Evolutionary conservation across 2,797 vertebrate species (phyloP).

Genomic region (Percopsis omiscomaycus): DNA sequence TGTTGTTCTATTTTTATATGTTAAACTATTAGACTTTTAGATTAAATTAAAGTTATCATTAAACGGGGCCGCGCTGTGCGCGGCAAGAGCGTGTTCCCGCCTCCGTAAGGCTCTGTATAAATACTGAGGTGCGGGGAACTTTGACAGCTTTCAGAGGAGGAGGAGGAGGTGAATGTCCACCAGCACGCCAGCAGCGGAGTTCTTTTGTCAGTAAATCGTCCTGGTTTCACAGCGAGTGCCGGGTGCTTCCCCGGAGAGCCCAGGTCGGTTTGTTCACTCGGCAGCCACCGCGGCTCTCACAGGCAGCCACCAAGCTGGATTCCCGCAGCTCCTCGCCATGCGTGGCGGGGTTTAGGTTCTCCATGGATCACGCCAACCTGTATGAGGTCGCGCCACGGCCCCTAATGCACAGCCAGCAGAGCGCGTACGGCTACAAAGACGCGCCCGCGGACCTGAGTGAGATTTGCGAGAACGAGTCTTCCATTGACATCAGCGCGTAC

Average conservation of each 20-base stretch:
- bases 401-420: constrained; percentile 81
- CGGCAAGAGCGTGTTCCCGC: constrained; percentile 12
- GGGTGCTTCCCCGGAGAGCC: constrained; percentile 10
- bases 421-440: constrained; percentile 84
- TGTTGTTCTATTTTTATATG: no score
- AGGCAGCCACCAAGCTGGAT: constrained; percentile 79
- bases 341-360: constrained; percentile 84
- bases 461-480: constrained; percentile 96
- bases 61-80: no score
- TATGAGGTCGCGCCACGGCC: constrained; percentile 94
- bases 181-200: background rate
- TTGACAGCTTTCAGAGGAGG: constrained; percentile 54
- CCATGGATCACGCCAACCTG: constrained; percentile 95
- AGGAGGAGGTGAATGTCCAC: constrained; percentile 9
- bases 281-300: constrained; percentile 49
- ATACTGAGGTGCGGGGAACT: constrained; percentile 39
- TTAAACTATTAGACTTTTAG: no score
- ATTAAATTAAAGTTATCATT: no score
- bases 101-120: constrained; percentile 59
- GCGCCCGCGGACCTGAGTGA: constrained; percentile 79
- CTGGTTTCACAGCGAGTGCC: background rate
- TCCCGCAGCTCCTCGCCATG: constrained; percentile 90
- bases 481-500: constrained; percentile 97
- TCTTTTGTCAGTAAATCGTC: background rate
- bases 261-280: background rate